Evolutionary conservation across 2,797 vertebrate species (phyloP).

Genomic region (Orientallactaga sibirica): DNA sequence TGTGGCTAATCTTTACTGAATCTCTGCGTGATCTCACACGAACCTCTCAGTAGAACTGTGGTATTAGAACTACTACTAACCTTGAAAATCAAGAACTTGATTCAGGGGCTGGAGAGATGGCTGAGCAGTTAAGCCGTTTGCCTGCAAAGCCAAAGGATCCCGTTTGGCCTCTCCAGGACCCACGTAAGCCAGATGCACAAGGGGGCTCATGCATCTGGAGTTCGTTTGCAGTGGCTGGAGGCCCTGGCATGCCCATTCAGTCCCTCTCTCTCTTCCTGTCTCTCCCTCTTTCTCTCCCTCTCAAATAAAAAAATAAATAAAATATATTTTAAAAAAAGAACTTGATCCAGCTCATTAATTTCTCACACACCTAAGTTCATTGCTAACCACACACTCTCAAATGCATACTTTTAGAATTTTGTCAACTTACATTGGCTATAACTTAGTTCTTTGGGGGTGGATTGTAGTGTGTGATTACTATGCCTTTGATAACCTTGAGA

Average conservation of each 20-base stretch:
- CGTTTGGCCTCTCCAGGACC: no score
- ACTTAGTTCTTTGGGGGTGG: not conserved
- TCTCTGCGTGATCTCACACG: constrained; percentile 1
- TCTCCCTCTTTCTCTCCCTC: no score
- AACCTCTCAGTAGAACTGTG: not conserved
- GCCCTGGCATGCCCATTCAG: no score
- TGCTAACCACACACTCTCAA: not conserved
- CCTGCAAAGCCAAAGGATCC: no score
- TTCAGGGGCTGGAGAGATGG: not conserved
- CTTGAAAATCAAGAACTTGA: not conserved
- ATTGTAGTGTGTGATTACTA: constrained; percentile 21
- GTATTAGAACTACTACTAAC: not conserved
- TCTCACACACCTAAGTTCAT: not conserved
- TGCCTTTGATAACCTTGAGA: not conserved
- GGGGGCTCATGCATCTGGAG: no score
- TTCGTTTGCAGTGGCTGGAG: no score
- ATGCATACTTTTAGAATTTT: not conserved
- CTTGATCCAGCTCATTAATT: not conserved
- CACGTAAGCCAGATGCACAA: no score
- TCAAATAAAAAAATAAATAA: no score
- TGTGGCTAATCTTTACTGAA: not conserved
- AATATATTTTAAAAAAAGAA: no score
- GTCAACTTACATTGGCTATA: not conserved
- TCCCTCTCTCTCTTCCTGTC: no score
- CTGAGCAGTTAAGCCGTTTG: no score